phyloP scores from a whole-genome alignment of 2,113 vertebrate genomes.

The Indicator maculatus region DNA sequence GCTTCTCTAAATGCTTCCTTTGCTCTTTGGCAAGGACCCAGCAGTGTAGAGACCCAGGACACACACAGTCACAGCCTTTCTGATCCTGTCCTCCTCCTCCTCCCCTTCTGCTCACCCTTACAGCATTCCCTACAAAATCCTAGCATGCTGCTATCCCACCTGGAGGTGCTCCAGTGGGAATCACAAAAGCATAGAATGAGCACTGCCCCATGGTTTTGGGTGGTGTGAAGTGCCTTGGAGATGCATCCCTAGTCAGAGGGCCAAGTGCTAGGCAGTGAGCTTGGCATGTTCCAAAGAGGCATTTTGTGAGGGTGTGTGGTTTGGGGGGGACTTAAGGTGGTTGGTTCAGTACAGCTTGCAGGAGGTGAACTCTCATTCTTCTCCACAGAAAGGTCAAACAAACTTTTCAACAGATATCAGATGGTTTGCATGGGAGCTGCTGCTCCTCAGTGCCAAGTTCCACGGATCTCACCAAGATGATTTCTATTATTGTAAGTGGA shows the following conservation, averaged over 20 bases:
- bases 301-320: accelerated
- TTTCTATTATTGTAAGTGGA: not conserved
- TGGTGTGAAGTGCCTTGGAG: accelerated
- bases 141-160: not conserved
- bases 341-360: not conserved
- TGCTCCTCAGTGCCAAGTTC: not conserved
- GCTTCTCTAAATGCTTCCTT: not conserved
- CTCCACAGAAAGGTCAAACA: not conserved
- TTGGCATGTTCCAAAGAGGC: accelerated
- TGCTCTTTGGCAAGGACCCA: not conserved
- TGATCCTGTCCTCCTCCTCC: not conserved
- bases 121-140: not conserved
- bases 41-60: not conserved
- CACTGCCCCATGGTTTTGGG: accelerated
- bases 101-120: not conserved
- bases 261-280: accelerated
- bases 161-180: not conserved
- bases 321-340: not conserved
- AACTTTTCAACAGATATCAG: not conserved
- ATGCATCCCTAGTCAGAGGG: accelerated
- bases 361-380: accelerated
- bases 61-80: not conserved
- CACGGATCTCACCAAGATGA: not conserved
- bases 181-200: too few relatives aligned
- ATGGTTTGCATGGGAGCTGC: not conserved